Evolutionary conservation across 2,888 invertebrate species (phyloP).

Genomic region (Lithophane leautieri): DNA sequence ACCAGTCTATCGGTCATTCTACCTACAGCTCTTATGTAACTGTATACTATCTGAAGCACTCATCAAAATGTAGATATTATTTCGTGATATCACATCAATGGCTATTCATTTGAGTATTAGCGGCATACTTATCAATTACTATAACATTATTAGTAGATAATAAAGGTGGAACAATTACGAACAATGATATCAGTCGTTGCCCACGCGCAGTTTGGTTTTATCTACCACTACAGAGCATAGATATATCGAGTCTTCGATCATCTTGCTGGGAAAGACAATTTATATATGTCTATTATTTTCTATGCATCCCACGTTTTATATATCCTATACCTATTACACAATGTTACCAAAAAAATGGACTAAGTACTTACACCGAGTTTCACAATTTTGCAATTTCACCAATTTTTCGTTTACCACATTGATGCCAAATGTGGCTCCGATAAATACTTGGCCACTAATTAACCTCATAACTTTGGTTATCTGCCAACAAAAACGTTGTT

Average conservation of each 20-base stretch:
- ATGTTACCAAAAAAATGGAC: not conserved
- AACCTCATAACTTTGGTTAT: constrained; percentile 39
- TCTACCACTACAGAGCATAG: not conserved
- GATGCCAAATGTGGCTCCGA: constrained; percentile 35
- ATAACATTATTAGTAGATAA: constrained; percentile 31
- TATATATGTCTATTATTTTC: not conserved
- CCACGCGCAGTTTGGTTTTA: constrained; percentile 52
- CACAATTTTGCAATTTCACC: constrained; percentile 4
- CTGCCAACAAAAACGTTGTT: constrained; percentile 21
- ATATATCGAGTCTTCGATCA: not conserved
- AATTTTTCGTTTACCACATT: constrained; percentile 5
- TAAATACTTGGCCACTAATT: constrained; percentile 41
- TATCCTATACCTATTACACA: not conserved
- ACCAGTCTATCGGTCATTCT: constrained; percentile 78
- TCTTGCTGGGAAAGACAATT: not conserved
- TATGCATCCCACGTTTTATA: not conserved
- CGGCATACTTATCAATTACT: constrained; percentile 51
- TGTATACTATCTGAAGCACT: constrained; percentile 41
- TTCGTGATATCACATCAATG: constrained; percentile 75
- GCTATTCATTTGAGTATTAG: constrained; percentile 72
- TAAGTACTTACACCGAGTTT: not conserved
- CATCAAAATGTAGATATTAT: constrained; percentile 65
- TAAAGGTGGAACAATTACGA: constrained; percentile 60
- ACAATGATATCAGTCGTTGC: constrained; percentile 73
- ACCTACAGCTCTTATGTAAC: constrained; percentile 60